Evolutionary conservation across 2,797 vertebrate genomes (phyloP).

Genomic region (Sebastes glaucus): DNA sequence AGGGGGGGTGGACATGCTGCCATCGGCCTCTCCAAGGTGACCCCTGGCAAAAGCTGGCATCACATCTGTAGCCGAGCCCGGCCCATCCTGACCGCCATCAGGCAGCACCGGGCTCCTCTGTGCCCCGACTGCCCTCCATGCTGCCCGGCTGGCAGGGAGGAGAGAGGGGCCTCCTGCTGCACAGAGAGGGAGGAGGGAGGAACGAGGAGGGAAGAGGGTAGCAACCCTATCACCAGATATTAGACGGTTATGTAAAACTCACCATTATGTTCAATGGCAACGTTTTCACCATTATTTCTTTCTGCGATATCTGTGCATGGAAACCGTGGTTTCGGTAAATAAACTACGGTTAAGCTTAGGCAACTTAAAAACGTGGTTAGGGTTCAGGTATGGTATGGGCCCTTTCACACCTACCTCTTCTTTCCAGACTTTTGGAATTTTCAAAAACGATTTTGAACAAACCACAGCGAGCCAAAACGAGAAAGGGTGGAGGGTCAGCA

Average conservation of each 20-base stretch:
- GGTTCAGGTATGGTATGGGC: neutral
- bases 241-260: neutral
- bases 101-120: constrained; percentile 59
- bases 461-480: too few relatives aligned
- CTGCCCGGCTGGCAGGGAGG: constrained; percentile 28
- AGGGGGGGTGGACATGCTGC: constrained; percentile 40
- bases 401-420: neutral
- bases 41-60: constrained; percentile 64
- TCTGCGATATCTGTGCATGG: neutral
- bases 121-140: constrained; percentile 55
- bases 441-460: neutral
- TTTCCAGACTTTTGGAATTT: neutral
- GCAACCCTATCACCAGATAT: neutral
- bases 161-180: constrained; percentile 25
- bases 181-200: neutral
- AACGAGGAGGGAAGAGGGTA: neutral
- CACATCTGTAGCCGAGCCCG: constrained; percentile 67
- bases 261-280: neutral
- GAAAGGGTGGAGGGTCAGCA: too few relatives aligned
- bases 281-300: neutral
- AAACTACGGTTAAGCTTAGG: neutral
- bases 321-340: neutral
- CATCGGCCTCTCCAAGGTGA: constrained; percentile 71
- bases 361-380: neutral
- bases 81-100: constrained; percentile 66